These are phyloP conservation scores for Aphidius gifuensis DNA, from an alignment of 1,140 invertebrate genomes.

Conservation along the genomic window DNA sequence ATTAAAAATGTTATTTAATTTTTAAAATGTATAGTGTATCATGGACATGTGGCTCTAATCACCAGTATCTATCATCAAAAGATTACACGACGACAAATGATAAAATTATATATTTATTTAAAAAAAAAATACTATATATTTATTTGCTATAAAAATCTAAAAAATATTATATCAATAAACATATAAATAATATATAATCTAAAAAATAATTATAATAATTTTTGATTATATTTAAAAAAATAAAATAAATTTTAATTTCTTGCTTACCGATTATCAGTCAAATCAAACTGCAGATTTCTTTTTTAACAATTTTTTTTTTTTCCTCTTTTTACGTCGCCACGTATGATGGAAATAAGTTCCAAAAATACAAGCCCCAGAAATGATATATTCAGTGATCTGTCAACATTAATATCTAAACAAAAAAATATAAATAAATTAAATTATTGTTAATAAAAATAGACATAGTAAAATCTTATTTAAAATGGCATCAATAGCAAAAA, in stretches of 20 bases:
- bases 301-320: too few species aligned
- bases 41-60: conserved; percentile 22
- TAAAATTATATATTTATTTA: background rate
- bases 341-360: conserved; percentile 5
- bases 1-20: background rate
- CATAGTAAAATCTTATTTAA: too few species aligned
- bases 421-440: background rate
- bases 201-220: too few species aligned
- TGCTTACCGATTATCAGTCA: background rate
- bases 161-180: background rate
- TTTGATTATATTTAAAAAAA: too few species aligned
- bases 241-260: background rate
- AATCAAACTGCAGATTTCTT: too few species aligned
- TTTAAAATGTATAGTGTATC: conserved; percentile 6
- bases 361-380: conserved; percentile 1
- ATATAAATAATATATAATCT: background rate
- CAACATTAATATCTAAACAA: background rate
- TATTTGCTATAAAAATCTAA: too few species aligned
- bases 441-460: too few species aligned
- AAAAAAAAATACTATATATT: too few species aligned
- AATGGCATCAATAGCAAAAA: conserved; percentile 44
- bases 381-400: conserved; percentile 12
- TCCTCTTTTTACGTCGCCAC: background rate
- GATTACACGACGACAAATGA: conserved; percentile 7
- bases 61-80: background rate